Conservation (phyloP, 2,113 vertebrate species). For the Syrmaticus mikado region DNA sequence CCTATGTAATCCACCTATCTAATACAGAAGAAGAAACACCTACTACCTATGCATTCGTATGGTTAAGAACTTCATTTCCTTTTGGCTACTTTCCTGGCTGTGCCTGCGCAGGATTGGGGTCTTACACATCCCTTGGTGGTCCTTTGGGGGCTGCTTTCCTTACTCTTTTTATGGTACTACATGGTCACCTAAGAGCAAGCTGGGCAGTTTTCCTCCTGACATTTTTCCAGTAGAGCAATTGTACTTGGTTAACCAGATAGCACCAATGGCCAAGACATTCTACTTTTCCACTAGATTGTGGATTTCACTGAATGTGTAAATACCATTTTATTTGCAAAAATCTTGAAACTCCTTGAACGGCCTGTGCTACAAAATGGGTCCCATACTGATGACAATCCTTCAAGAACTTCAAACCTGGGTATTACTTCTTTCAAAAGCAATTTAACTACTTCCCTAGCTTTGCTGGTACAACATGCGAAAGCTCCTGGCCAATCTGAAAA, state of each 20-base stretch:
- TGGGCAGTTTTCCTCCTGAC: no score
- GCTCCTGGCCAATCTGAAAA: background rate
- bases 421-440: background rate
- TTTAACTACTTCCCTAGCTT: background rate
- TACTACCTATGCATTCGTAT: background rate
- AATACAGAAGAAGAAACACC: background rate
- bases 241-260: background rate
- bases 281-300: background rate
- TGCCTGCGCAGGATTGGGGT: background rate
- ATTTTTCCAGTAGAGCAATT: background rate
- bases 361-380: background rate
- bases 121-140: background rate
- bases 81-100: background rate
- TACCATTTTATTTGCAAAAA: background rate
- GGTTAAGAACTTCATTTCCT: background rate
- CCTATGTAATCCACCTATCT: background rate
- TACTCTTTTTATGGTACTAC: no score
- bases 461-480: background rate
- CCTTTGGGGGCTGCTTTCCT: background rate
- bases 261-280: no score
- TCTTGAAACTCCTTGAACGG: background rate
- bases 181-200: no score
- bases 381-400: background rate
- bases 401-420: background rate
- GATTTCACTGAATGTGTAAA: background rate